Conservation (phyloP, 2,113 vertebrate genomes). For the Phodopus roborovskii region DNA sequence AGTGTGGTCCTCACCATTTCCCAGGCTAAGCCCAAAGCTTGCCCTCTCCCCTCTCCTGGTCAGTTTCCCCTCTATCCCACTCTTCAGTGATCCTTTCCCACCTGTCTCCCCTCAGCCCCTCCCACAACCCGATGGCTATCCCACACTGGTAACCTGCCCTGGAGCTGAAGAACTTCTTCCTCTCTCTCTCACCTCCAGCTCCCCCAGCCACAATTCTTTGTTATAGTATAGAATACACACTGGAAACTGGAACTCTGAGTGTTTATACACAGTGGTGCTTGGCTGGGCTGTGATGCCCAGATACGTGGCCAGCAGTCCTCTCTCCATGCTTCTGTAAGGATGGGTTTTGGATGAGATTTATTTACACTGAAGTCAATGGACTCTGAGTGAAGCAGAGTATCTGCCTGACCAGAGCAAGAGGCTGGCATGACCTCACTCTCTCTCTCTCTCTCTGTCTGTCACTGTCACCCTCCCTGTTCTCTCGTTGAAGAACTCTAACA, state of each 20-base stretch:
- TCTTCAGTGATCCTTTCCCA: background rate
- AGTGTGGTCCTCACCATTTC: background rate
- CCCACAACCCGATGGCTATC: background rate
- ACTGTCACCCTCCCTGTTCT: background rate
- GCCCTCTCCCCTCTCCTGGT: background rate
- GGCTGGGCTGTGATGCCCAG: background rate
- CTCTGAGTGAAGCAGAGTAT: background rate
- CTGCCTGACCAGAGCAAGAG: background rate
- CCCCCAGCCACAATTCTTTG: background rate
- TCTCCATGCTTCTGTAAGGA: background rate
- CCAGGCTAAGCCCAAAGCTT: background rate
- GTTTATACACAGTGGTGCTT: background rate
- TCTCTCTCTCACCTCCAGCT: accelerated
- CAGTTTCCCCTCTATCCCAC: background rate
- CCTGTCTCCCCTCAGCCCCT: background rate
- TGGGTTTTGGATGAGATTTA: background rate
- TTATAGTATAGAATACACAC: background rate
- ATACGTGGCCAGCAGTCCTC: background rate
- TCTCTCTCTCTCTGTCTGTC: background rate
- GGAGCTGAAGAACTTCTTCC: no score
- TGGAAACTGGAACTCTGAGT: background rate
- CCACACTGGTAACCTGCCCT: background rate
- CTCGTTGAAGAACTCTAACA: background rate
- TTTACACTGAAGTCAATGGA: background rate
- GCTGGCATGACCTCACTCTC: background rate